A percentile compares a stretch with the other conserved stretches of the same genome.
Conservation (phyloP, 2,888 invertebrate species). For the Stegana nigrithorax region DNA sequence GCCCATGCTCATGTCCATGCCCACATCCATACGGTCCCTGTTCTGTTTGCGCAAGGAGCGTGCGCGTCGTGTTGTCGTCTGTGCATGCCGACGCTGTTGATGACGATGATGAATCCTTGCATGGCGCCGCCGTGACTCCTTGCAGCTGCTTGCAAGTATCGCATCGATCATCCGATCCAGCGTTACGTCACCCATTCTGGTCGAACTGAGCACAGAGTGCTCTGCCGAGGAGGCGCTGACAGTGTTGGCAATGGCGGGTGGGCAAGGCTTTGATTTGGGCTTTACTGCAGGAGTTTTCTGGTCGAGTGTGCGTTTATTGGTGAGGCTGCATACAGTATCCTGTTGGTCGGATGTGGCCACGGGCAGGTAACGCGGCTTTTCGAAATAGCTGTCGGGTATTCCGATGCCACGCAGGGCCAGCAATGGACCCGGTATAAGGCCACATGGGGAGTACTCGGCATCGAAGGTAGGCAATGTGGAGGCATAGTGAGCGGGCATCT, state of each 20-base stretch:
- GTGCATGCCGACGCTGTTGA: not conserved
- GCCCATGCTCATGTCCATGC: not conserved
- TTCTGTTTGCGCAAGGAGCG: not conserved
- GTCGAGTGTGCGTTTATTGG: slow-evolving; percentile 19
- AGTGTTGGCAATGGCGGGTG: not conserved
- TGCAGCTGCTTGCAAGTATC: slow-evolving; percentile 67
- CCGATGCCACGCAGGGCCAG: slow-evolving; percentile 65
- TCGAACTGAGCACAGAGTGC: slow-evolving; percentile 56
- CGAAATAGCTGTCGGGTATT: slow-evolving; percentile 66
- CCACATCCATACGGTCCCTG: not conserved
- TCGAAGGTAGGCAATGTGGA: slow-evolving; percentile 65
- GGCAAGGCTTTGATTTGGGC: too few species aligned
- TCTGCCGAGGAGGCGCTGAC: slow-evolving; percentile 9
- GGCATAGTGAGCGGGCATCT: slow-evolving; percentile 46
- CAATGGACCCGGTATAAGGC: slow-evolving; percentile 61
- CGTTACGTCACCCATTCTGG: slow-evolving; percentile 66
- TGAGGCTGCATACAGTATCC: too few species aligned
- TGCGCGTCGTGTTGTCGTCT: not conserved
- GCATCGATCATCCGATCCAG: slow-evolving; percentile 68
- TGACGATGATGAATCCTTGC: not conserved
- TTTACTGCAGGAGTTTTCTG: slow-evolving; percentile 23
- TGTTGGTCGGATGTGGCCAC: too few species aligned
- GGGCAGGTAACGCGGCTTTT: slow-evolving; percentile 67
- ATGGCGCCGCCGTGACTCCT: slow-evolving; percentile 43
- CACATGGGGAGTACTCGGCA: slow-evolving; percentile 66